Percentiles rank a stretch among this genome's conserved stretches.
phyloP scores from a whole-genome alignment of 2,113 vertebrate genomes.

The Bos indicus region DNA sequence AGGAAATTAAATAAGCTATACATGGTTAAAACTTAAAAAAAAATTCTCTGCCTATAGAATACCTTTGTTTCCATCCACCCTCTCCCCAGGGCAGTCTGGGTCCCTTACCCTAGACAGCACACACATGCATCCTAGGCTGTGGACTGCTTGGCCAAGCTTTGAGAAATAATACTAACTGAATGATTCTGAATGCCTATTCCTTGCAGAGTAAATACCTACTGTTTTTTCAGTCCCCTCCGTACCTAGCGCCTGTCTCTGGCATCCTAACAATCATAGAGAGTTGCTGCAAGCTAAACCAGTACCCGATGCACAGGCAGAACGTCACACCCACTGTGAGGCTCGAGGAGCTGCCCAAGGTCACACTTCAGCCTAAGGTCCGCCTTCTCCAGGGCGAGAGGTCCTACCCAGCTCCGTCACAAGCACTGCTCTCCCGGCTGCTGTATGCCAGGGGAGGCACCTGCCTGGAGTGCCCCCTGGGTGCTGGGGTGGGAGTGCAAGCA shows the following conservation, averaged over 20 bases:
- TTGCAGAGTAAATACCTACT: neutral
- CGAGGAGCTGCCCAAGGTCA: neutral
- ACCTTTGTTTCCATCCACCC: neutral
- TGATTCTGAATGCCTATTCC: neutral
- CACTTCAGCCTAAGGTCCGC: neutral
- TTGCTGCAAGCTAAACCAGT: neutral
- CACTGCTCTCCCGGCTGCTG: neutral
- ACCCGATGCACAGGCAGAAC: neutral
- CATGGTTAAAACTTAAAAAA: neutral
- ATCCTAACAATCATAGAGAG: accelerated
- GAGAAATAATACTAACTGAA: neutral
- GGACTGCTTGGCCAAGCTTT: accelerated
- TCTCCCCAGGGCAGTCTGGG: neutral
- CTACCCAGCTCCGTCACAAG: accelerated
- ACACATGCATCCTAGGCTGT: neutral
- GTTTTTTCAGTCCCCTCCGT: neutral
- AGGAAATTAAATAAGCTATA: neutral
- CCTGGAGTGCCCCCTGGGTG: neutral
- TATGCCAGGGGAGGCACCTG: no score
- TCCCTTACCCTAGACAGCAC: no score
- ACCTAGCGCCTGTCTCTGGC: neutral
- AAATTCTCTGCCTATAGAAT: neutral
- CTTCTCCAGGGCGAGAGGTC: neutral
- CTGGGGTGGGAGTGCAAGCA: neutral
- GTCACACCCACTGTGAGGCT: neutral